A percentile compares a stretch with the other conserved stretches of the same genome.
Conservation (phyloP, 2,888 invertebrate species). For the Opisthograptis luteolata region DNA sequence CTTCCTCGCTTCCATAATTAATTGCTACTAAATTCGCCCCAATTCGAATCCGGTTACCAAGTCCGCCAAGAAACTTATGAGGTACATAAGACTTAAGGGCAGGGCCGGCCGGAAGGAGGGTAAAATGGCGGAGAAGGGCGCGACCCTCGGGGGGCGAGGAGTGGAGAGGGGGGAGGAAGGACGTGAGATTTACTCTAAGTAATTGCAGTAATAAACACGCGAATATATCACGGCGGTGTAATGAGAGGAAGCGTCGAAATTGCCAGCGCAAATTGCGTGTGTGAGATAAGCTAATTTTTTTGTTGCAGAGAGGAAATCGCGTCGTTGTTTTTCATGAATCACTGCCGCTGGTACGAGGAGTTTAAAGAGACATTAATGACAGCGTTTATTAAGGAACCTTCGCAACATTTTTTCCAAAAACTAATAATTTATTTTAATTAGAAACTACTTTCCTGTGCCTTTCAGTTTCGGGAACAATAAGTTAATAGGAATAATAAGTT, state of each 20-base stretch:
- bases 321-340: conserved; percentile 46
- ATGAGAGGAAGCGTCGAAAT: conserved; percentile 83
- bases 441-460: too few species aligned
- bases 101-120: conserved; percentile 82
- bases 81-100: conserved; percentile 85
- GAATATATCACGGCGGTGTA: conserved; percentile 83
- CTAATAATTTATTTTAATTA: too few species aligned
- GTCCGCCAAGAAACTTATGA: conserved; percentile 84
- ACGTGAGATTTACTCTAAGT: conserved; percentile 85
- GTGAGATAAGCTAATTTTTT: conserved; percentile 82
- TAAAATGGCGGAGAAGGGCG: conserved; percentile 79
- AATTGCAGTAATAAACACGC: conserved; percentile 85
- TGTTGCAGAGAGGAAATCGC: conserved; percentile 43
- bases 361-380: too few species aligned
- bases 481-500: too few species aligned
- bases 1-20: conserved; percentile 80
- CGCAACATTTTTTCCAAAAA: too few species aligned
- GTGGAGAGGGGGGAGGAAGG: conserved; percentile 75
- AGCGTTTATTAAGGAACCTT: too few species aligned
- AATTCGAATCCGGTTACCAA: conserved; percentile 84
- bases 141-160: conserved; percentile 70
- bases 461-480: too few species aligned
- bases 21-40: conserved; percentile 84
- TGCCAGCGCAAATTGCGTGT: conserved; percentile 83
- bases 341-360: too few species aligned